A percentile compares a stretch with the other conserved stretches of the same genome.
phyloP scores from a whole-genome alignment of 1,140 invertebrate genomes.

The Planococcus citri region DNA sequence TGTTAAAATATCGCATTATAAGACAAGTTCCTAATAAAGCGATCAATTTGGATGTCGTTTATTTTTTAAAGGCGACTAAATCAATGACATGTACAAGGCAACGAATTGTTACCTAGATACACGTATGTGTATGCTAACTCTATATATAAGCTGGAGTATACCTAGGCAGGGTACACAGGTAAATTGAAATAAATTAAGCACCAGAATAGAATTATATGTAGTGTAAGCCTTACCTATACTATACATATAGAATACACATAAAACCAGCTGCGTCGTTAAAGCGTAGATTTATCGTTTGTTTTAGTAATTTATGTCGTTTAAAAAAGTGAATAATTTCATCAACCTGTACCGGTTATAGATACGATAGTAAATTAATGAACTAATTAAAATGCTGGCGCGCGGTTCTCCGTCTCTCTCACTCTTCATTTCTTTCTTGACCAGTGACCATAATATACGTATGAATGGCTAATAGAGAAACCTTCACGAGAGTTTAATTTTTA shows the following conservation, averaged over 20 bases:
- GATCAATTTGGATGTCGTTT: slow-evolving; percentile 3
- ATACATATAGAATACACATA: too few species aligned
- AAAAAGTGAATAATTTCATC: neutral
- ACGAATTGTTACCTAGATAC: neutral
- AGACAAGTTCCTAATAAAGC: slow-evolving; percentile 2
- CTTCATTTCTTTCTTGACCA: too few species aligned
- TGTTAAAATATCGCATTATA: neutral
- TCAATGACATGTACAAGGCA: neutral
- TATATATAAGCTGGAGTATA: too few species aligned
- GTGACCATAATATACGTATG: neutral
- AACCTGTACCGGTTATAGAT: neutral
- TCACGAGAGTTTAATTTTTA: neutral
- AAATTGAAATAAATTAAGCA: neutral
- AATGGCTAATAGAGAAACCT: neutral
- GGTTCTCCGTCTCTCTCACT: too few species aligned
- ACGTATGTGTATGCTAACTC: too few species aligned
- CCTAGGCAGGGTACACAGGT: too few species aligned
- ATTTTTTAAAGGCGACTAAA: neutral
- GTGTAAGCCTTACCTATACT: too few species aligned
- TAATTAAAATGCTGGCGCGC: neutral
- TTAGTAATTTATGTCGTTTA: neutral
- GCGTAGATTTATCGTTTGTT: slow-evolving; percentile 2
- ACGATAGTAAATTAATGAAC: neutral
- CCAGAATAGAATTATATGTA: too few species aligned
- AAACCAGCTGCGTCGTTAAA: neutral